Evolutionary conservation across 2,888 invertebrate species (phyloP).

Genomic region (Caenorhabditis sp.): DNA sequence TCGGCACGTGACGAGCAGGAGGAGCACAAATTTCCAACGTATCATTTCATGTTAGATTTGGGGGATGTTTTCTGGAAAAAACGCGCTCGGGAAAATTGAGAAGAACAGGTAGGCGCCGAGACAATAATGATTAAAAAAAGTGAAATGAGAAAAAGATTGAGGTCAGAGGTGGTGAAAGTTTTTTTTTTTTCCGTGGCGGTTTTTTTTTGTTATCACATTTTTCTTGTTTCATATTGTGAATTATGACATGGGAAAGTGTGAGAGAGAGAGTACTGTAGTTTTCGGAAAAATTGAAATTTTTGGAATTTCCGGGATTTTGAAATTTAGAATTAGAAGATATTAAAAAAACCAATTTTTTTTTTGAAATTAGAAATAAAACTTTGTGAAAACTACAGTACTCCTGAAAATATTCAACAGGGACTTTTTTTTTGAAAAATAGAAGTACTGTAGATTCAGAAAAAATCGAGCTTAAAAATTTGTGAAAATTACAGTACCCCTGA

Average conservation of each 20-base stretch:
- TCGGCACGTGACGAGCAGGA: neutral
- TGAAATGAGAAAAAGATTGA: neutral
- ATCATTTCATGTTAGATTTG: slow-evolving; percentile 33
- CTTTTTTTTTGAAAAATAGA: too few relatives aligned
- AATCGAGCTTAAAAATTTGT: too few relatives aligned
- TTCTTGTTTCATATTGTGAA: neutral
- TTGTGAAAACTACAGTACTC: too few relatives aligned
- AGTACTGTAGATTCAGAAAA: too few relatives aligned
- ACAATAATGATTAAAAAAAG: slow-evolving; percentile 16
- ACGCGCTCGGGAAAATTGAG: neutral
- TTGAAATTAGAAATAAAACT: too few relatives aligned
- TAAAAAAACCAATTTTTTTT: too few relatives aligned
- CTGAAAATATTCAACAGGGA: too few relatives aligned
- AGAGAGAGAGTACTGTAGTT: neutral
- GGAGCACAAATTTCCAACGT: slow-evolving; percentile 27
- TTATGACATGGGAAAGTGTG: neutral
- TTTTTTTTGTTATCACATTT: neutral
- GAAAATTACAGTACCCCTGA: too few relatives aligned
- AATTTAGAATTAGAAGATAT: too few relatives aligned
- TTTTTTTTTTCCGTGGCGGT: neutral
- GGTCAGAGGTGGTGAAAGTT: neutral
- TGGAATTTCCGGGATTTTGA: too few relatives aligned
- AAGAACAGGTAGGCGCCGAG: slow-evolving; percentile 3
- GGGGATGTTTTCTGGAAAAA: slow-evolving; percentile 6
- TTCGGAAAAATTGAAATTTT: too few relatives aligned